Evolutionary conservation across 2,113 vertebrate species (phyloP).

Genomic region (Reinhardtius hippoglossoides): DNA sequence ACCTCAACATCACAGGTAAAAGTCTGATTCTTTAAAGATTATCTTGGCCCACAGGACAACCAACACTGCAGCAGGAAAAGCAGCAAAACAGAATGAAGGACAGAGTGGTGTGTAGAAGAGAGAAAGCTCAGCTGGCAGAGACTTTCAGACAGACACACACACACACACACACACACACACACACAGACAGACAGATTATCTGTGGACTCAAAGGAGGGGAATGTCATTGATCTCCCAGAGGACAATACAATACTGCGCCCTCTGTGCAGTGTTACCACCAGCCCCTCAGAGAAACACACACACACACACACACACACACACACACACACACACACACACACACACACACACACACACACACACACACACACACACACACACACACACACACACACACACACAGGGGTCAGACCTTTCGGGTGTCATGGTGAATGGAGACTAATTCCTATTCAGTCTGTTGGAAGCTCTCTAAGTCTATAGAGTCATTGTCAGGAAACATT

Average conservation of each 20-base stretch:
- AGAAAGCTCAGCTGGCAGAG: conserved; percentile 38
- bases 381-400: conserved; percentile 31
- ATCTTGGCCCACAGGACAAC: too few species aligned
- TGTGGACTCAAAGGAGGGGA: conserved; percentile 69
- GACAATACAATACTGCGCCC: conserved; percentile 66
- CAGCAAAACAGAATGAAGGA: conserved; percentile 38
- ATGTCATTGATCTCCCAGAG: conserved; percentile 78
- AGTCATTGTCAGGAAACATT: conserved; percentile 67
- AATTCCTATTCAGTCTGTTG: conserved; percentile 70
- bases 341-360: conserved; percentile 23
- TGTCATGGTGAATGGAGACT: conserved; percentile 65
- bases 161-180: conserved; percentile 14
- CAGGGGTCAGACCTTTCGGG: conserved; percentile 68
- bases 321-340: conserved; percentile 30
- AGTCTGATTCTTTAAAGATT: not conserved
- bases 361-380: conserved; percentile 25
- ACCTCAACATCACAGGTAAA: not conserved
- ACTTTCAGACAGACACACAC: conserved; percentile 11
- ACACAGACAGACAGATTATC: conserved; percentile 70
- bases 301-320: conserved; percentile 26
- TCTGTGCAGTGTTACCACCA: conserved; percentile 52
- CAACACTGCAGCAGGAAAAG: not conserved
- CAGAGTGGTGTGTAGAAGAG: conserved; percentile 19
- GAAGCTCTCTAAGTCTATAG: conserved; percentile 59
- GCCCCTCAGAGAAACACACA: conserved; percentile 3